Conservation (phyloP, 92 coral and sea anemone species). For the Umimayanthus chanpuru region DNA sequence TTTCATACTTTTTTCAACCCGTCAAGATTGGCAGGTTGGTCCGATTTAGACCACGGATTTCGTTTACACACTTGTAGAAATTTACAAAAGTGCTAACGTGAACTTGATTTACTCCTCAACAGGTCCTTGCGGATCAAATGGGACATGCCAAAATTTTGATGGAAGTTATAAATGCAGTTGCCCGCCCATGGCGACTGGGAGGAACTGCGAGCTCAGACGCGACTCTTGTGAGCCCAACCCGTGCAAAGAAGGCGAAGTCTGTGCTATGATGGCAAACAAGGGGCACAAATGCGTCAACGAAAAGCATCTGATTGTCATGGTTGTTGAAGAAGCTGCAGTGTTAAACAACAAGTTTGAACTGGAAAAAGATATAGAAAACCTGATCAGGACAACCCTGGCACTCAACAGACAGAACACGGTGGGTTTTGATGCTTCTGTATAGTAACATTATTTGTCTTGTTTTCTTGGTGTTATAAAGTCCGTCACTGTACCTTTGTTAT, state of each 20-base stretch:
- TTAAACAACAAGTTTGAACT: slow-evolving; percentile 15
- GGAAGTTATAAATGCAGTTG: slow-evolving; percentile 10
- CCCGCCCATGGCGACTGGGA: not conserved
- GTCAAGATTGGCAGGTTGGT: no score
- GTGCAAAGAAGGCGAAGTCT: not conserved
- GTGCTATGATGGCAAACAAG: slow-evolving; percentile 11
- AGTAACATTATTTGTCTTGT: no score
- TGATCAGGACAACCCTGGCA: slow-evolving; percentile 13
- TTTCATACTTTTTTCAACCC: no score
- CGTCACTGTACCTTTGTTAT: no score
- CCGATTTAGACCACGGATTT: not conserved
- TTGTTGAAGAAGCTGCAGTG: not conserved
- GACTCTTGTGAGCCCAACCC: slow-evolving; percentile 10
- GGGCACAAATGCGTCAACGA: not conserved
- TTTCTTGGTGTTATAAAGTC: not conserved
- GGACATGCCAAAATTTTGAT: slow-evolving; percentile 9
- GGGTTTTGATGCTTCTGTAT: not conserved
- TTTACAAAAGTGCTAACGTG: not conserved
- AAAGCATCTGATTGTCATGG: slow-evolving; percentile 10
- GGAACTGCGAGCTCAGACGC: slow-evolving; percentile 27
- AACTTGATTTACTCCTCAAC: not conserved
- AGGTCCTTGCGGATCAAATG: slow-evolving; percentile 27
- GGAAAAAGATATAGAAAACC: slow-evolving; percentile 18
- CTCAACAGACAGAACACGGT: slow-evolving; percentile 6
- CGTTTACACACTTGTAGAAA: no score